phyloP scores from a whole-genome alignment of 1,140 invertebrate species.

The Stegodyphus mimosarum region DNA sequence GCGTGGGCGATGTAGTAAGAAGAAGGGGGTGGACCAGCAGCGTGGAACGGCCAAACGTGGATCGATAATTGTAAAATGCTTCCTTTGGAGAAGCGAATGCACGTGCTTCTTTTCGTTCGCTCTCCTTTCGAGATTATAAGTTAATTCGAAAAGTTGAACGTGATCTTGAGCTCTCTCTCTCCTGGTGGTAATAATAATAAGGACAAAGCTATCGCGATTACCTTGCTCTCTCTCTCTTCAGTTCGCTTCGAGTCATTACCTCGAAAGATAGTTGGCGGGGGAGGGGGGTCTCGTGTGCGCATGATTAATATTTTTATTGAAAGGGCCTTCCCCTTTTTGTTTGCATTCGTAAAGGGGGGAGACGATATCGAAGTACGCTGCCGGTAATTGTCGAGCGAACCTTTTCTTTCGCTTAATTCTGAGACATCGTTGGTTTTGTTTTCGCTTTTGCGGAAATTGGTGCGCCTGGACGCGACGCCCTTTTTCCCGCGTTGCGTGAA shows the following conservation, averaged over 20 bases:
- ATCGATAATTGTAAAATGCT: conserved; percentile 48
- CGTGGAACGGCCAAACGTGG: background rate
- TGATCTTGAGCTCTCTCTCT: conserved; percentile 10
- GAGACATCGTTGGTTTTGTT: background rate
- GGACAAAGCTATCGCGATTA: conserved; percentile 5
- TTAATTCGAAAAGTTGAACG: conserved; percentile 46
- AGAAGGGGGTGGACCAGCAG: too few species aligned
- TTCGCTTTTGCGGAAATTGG: conserved; percentile 7
- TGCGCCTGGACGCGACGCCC: too few species aligned
- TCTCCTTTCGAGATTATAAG: conserved; percentile 25
- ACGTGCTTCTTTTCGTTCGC: background rate
- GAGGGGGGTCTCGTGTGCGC: background rate
- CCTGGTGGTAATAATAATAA: conserved; percentile 20
- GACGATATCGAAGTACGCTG: background rate
- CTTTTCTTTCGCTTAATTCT: background rate
- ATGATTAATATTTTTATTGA: conserved; percentile 40
- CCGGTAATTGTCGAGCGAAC: background rate
- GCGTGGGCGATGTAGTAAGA: too few species aligned
- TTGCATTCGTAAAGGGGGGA: background rate
- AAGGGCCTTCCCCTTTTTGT: background rate
- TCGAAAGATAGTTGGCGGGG: background rate
- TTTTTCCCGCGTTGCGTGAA: background rate
- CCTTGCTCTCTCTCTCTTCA: background rate
- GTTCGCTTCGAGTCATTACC: conserved; percentile 16
- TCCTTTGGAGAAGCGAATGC: background rate